Conservation (phyloP, 2,797 vertebrate genomes). For the Allobates femoralis region DNA sequence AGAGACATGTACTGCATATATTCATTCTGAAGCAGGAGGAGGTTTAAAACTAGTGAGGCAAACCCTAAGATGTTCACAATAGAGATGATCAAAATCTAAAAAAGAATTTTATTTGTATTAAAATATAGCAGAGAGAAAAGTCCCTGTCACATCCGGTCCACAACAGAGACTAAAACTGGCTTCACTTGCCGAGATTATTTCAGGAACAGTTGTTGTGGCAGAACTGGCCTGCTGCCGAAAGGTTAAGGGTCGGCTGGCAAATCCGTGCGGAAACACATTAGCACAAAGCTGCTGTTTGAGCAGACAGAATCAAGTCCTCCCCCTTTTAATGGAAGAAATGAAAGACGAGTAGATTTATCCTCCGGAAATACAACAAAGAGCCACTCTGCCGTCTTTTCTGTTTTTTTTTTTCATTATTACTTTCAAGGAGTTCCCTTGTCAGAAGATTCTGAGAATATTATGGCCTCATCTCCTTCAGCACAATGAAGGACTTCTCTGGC, state of each 20-base stretch:
- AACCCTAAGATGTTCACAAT: neutral
- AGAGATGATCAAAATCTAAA: neutral
- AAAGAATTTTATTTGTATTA: slow-evolving; percentile 21
- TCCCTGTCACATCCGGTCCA: slow-evolving; percentile 62
- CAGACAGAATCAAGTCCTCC: slow-evolving; percentile 61
- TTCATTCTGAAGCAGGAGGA: neutral
- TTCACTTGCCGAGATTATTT: slow-evolving; percentile 63
- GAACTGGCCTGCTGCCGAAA: slow-evolving; percentile 63
- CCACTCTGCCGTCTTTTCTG: slow-evolving; percentile 61
- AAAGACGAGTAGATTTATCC: slow-evolving; percentile 64
- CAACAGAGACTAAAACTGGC: slow-evolving; percentile 59
- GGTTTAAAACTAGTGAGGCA: neutral
- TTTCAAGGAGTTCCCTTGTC: slow-evolving; percentile 63
- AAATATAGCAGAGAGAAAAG: slow-evolving; percentile 65
- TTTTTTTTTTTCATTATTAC: slow-evolving; percentile 64
- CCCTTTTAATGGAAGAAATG: slow-evolving; percentile 22
- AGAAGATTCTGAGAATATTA: slow-evolving; percentile 65
- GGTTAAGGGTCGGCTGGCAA: slow-evolving; percentile 72
- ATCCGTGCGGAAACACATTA: slow-evolving; percentile 69
- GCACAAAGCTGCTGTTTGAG: slow-evolving; percentile 68
- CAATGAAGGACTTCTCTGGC: slow-evolving; percentile 66
- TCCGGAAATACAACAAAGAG: slow-evolving; percentile 64
- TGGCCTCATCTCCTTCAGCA: slow-evolving; percentile 66
- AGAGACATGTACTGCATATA: neutral
- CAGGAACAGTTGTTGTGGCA: slow-evolving; percentile 66